Base-by-base conservation (phyloP, 2,888 invertebrate genomes). In the Ophraella communa region DNA sequence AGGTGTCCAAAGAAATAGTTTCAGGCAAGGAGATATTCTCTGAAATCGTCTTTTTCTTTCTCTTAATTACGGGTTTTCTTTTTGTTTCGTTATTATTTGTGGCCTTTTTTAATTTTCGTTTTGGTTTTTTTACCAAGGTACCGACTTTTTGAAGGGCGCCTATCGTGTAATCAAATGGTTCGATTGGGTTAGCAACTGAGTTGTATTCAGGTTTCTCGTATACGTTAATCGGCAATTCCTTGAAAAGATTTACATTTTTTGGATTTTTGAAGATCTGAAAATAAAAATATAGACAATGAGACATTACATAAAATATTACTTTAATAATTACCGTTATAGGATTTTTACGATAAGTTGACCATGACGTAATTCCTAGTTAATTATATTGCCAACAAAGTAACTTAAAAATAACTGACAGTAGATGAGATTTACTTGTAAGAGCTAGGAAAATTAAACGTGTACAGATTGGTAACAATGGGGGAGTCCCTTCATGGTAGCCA, bases 121-220 rank as follows among this genome's bases (percentile, higher is more conserved):
- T 67, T n/a, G 66, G 62, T 64, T 71, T 73, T 30, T 70, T 73
- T 17, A 57, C 39, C 3, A 44, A 35, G n/a, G 62, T 30, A 24
- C 63, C 58, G 8, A 45, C 66, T 35, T 67, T 65, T 55, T 69
- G 62, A 2, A 67, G 70, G 39, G 73, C 70, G n/a, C 71, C 58
- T 30, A 73, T 71, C 5, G 70, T 72, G 49, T 71, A 73, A 63
- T 78, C 77, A 52, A 78, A 74, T 54, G 77, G 73, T 65, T 78
- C 78, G n/a, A 80, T 72, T 64, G 75, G 75, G 35, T 76, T 73
- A 1, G 80, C 78, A 17, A 70, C 60, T 24, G 73, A 68, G 56
- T 80, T 78, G 67, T 76, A 81, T 49, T 75, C 77, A 3, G 76
- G 75, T 14, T 83, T 83, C 27, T 81, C 75, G 68, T 74, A 73